phyloP scores from a whole-genome alignment of 2,888 invertebrate species.

The Acronicta aceris region DNA sequence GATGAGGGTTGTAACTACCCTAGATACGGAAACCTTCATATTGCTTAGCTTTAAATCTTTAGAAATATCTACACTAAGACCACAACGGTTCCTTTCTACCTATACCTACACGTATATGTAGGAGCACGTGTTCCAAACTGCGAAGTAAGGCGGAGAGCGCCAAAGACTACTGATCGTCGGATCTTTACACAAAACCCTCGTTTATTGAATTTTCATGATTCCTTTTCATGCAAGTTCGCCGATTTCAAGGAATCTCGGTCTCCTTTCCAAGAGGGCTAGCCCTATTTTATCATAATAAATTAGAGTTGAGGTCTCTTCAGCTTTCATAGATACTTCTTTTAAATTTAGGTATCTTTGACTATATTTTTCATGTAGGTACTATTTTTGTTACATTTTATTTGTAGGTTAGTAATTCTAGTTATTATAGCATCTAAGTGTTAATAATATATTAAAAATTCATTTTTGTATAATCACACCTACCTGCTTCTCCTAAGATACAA shows the following conservation, averaged over 20 bases:
- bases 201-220: slow-evolving; percentile 54
- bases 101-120: slow-evolving; percentile 1
- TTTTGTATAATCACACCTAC: no score
- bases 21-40: slow-evolving; percentile 6
- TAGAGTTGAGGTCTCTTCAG: not conserved
- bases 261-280: slow-evolving; percentile 8
- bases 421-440: no score
- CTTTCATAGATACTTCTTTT: not conserved
- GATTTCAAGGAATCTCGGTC: slow-evolving; percentile 41
- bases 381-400: no score
- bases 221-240: slow-evolving; percentile 46
- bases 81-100: not conserved
- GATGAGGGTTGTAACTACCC: slow-evolving; percentile 12
- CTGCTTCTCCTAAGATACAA: no score
- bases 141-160: slow-evolving; percentile 18
- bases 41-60: not conserved
- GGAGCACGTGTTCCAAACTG: slow-evolving; percentile 27
- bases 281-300: slow-evolving; percentile 23
- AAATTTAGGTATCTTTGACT: not conserved
- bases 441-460: no score
- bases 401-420: no score
- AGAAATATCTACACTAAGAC: not conserved
- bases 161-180: slow-evolving; percentile 51
- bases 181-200: slow-evolving; percentile 52
- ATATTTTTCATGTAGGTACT: no score